Base-by-base conservation (phyloP, 1,140 invertebrate species). In the Hylyphantes graminicola region DNA sequence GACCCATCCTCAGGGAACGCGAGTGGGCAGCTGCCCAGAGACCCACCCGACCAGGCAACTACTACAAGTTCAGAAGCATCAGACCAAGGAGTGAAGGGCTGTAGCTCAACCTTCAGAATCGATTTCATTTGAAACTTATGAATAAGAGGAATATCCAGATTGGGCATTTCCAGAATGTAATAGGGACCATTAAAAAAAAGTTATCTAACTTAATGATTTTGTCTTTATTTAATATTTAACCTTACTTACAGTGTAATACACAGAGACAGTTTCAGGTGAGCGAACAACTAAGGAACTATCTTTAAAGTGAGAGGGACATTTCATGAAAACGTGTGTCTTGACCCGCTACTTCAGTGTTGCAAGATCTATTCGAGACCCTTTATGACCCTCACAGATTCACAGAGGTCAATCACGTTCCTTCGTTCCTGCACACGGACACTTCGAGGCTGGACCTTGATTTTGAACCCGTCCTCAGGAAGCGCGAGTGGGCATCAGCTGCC, bases 381-480 rank as follows among this genome's bases (percentile, higher is more conserved):
- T n/a, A n/a, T n/a, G n/a, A n/a, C 17, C 80, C 74, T 19, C 70
- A 82, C 7, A 53, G 80, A 53, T 82, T 82, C 61, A 75, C 80
- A n/a, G 80, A 70, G 6, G 70, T 82, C 17, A 82, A 82, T 50
- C 70, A 82, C 50, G 64, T 74, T n/a, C 80, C 80, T 15, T n/a
- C 6, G 12, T 74, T 50, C n/a, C 55, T 82, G 13, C 80, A 82
- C 48, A 57, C 80, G 3, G 80, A 82, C 48, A 57, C 74, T 13
- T 64, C 80, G 11, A 19, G 50, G 0, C 17, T 82, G 70, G 70
- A 82, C 13, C 1, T 55, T 12, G 80, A 82, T 17, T 82, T 74
- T 11, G 73, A 59, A 7, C 73, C 73, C 19, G 53, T 82, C 11
- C n/a, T 82, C 48, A 82, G 74, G n/a, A 70, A 82, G 19, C 21